phyloP scores from a whole-genome alignment of 2,888 invertebrate genomes.

The Phengaris alcon region DNA sequence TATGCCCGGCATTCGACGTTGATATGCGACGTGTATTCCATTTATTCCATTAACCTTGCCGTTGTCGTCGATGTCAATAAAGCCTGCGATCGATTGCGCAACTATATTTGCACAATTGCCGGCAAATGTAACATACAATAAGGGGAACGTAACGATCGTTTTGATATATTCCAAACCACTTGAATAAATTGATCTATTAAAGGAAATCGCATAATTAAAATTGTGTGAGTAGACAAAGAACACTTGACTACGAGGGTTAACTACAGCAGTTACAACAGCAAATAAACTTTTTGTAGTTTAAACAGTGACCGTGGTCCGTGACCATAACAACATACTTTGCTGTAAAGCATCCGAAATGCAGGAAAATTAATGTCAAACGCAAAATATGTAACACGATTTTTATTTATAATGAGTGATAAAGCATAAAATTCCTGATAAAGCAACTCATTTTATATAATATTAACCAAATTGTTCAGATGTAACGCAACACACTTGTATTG shows the following conservation, averaged over 20 bases:
- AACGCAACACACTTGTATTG: slow-evolving; percentile 14
- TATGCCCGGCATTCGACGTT: slow-evolving; percentile 46
- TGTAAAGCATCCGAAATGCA: too few relatives aligned
- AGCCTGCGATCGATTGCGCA: slow-evolving; percentile 55
- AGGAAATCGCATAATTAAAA: slow-evolving; percentile 7
- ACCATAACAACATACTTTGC: too few relatives aligned
- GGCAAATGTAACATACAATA: slow-evolving; percentile 27
- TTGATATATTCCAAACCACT: slow-evolving; percentile 23
- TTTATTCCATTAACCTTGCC: slow-evolving; percentile 54
- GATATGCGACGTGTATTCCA: slow-evolving; percentile 52
- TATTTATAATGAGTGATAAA: not conserved
- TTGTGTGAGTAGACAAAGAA: not conserved
- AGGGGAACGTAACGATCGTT: not conserved
- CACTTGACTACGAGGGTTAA: not conserved
- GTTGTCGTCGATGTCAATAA: slow-evolving; percentile 46
- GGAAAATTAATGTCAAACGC: too few relatives aligned
- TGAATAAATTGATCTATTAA: not conserved
- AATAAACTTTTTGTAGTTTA: not conserved
- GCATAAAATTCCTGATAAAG: not conserved
- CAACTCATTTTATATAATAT: not conserved
- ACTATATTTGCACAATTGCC: slow-evolving; percentile 56
- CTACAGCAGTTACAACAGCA: not conserved
- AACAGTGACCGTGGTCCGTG: too few relatives aligned
- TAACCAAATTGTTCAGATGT: not conserved
- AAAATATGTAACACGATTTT: not conserved